Percentiles rank a stretch among this genome's conserved stretches.
Evolutionary conservation across 1,140 invertebrate genomes (phyloP).

Genomic region (Zaprionus gabonicus): DNA sequence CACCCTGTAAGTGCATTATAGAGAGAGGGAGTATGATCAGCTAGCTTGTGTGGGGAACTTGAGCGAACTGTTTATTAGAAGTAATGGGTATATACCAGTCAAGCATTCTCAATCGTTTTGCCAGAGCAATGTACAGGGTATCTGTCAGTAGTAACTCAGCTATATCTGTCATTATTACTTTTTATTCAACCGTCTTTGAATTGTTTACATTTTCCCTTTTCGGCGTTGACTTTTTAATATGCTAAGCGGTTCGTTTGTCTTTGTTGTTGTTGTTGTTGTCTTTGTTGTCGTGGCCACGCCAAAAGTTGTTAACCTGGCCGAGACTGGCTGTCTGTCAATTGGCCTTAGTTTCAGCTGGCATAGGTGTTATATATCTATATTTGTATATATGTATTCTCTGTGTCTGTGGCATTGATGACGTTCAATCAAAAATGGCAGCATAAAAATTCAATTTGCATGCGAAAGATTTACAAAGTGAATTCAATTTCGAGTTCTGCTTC

Average conservation of each 20-base stretch:
- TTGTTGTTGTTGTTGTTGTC: neutral
- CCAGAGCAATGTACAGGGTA: neutral
- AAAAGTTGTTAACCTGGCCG: conserved; percentile 66
- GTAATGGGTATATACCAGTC: too few species aligned
- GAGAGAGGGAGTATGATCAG: too few species aligned
- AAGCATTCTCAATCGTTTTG: neutral
- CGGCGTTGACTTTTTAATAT: conserved; percentile 61
- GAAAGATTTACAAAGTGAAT: conserved; percentile 22
- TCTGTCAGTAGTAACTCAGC: neutral
- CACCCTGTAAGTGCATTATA: neutral
- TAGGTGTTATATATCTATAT: conserved; percentile 13
- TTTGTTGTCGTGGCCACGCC: conserved; percentile 56
- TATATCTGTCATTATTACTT: conserved; percentile 10
- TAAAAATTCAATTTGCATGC: conserved; percentile 39
- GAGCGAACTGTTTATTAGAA: too few species aligned
- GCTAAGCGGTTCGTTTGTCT: conserved; percentile 52
- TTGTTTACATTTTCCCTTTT: conserved; percentile 78
- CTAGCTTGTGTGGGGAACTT: neutral
- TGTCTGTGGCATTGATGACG: conserved; percentile 30
- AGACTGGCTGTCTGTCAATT: conserved; percentile 37
- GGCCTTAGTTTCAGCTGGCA: conserved; percentile 45
- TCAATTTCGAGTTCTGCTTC: conserved; percentile 22
- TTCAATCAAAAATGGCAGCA: conserved; percentile 38
- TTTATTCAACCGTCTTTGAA: conserved; percentile 44
- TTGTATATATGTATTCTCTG: conserved; percentile 5